Conservation (phyloP, 2,797 vertebrate genomes). For the Hoplostethus mediterraneus region DNA sequence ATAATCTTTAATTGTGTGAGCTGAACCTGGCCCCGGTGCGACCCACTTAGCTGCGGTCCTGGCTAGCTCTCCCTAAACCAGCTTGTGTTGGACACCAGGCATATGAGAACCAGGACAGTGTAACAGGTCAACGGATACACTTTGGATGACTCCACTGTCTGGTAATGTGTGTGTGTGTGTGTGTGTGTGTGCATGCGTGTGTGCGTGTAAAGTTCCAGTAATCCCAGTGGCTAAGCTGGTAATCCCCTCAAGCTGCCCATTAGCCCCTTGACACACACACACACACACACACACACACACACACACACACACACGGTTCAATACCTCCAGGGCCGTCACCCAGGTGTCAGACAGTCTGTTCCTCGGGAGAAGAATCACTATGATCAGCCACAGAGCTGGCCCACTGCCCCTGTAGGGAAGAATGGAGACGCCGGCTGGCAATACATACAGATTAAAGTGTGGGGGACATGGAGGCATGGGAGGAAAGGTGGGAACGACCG, state of each 20-base stretch:
- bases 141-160: slow-evolving; percentile 52
- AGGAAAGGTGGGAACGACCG: slow-evolving; percentile 29
- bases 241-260: slow-evolving; percentile 77
- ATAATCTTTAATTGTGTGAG: slow-evolving; percentile 14
- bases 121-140: slow-evolving; percentile 52
- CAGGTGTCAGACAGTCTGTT: slow-evolving; percentile 68
- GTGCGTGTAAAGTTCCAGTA: slow-evolving; percentile 66
- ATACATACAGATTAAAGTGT: slow-evolving; percentile 66
- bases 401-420: slow-evolving; percentile 52
- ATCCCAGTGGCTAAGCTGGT: slow-evolving; percentile 78
- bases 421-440: slow-evolving; percentile 62
- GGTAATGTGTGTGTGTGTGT: slow-evolving; percentile 43
- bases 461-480: slow-evolving; percentile 42
- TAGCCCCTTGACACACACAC: slow-evolving; percentile 63
- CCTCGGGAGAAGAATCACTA: slow-evolving; percentile 69
- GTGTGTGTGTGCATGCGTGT: background rate
- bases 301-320: slow-evolving; percentile 21
- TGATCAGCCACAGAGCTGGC: slow-evolving; percentile 72
- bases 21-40: slow-evolving; percentile 19
- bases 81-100: slow-evolving; percentile 53
- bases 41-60: slow-evolving; percentile 34
- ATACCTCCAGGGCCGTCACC: slow-evolving; percentile 61
- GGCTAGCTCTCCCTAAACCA: slow-evolving; percentile 43
- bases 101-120: slow-evolving; percentile 48
- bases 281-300: slow-evolving; percentile 22